Conservation (phyloP, 2,888 invertebrate species). For the Gymnocheta viridis region DNA sequence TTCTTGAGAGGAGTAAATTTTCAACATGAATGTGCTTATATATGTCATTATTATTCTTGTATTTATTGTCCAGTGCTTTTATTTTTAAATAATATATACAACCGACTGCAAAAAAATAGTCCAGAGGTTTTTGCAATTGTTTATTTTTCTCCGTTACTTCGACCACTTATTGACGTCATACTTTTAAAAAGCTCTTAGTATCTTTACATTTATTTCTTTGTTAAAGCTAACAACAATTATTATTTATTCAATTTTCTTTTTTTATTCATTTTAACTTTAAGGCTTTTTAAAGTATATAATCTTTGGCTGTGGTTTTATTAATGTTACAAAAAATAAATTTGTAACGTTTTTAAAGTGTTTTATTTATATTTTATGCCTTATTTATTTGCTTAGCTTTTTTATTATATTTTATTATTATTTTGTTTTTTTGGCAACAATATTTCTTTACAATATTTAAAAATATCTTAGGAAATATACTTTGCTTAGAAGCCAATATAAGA, state of each 20-base stretch:
- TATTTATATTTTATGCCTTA: constrained; percentile 18
- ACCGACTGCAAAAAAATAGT: constrained; percentile 21
- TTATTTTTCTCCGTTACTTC: constrained; percentile 19
- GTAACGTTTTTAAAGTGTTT: constrained; percentile 30
- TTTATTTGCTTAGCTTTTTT: constrained; percentile 13
- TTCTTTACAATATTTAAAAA: background rate
- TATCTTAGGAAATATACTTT: background rate
- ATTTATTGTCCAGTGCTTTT: constrained; percentile 51
- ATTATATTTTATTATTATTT: constrained; percentile 15
- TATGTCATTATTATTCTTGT: constrained; percentile 44
- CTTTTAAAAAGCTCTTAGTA: constrained; percentile 21
- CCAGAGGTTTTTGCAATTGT: constrained; percentile 39
- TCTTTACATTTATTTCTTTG: background rate
- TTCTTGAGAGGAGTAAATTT: constrained; percentile 26
- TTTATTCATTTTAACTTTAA: constrained; percentile 6
- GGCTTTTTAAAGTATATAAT: constrained; percentile 16
- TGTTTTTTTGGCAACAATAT: constrained; percentile 18
- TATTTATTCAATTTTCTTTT: background rate
- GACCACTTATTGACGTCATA: constrained; percentile 55
- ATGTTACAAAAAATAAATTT: constrained; percentile 27
- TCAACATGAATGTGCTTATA: background rate
- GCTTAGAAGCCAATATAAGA: background rate
- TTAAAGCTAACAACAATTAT: constrained; percentile 17
- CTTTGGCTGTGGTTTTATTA: constrained; percentile 1
- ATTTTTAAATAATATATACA: constrained; percentile 39